These are phyloP conservation scores for Diaphora mendica DNA, from an alignment of 2,888 invertebrate species.

Conservation along the genomic window DNA sequence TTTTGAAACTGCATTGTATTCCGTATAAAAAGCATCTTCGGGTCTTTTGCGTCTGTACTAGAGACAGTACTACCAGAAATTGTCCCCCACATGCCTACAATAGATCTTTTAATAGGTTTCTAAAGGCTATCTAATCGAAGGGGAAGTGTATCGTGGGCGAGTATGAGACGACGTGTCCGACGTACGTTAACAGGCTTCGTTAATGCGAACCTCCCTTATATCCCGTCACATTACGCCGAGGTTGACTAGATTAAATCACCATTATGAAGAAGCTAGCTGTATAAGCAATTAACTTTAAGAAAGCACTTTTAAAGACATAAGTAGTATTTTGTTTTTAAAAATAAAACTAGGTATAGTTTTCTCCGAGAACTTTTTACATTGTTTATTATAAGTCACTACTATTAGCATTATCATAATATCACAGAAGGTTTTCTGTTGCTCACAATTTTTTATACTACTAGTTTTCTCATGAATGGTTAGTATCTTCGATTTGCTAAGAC, in stretches of 20 bases:
- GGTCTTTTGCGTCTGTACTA: background rate
- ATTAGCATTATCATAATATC: background rate
- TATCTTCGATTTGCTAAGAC: constrained; percentile 15
- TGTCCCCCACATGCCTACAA: background rate
- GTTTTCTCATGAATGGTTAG: constrained; percentile 26
- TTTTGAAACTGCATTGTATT: background rate
- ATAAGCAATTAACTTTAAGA: background rate
- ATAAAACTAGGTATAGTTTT: background rate
- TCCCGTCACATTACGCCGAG: constrained; percentile 47
- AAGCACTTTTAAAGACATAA: background rate
- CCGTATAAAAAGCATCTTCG: background rate
- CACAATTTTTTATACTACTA: constrained; percentile 16
- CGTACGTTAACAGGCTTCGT: constrained; percentile 67
- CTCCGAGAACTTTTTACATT: background rate
- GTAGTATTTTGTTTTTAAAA: background rate
- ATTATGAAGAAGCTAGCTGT: background rate
- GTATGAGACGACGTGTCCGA: constrained; percentile 59
- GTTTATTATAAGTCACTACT: background rate
- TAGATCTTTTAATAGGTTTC: constrained; percentile 6
- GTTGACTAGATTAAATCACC: constrained; percentile 39
- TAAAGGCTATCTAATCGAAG: constrained; percentile 29
- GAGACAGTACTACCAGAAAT: constrained; percentile 1
- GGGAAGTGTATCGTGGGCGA: constrained; percentile 62
- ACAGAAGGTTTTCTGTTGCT: constrained; percentile 23
- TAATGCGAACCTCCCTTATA: constrained; percentile 61